A percentile compares a stretch with the other conserved stretches of the same genome.
phyloP scores from a whole-genome alignment of 2,888 invertebrate species.

The Chrysolina haemoptera region DNA sequence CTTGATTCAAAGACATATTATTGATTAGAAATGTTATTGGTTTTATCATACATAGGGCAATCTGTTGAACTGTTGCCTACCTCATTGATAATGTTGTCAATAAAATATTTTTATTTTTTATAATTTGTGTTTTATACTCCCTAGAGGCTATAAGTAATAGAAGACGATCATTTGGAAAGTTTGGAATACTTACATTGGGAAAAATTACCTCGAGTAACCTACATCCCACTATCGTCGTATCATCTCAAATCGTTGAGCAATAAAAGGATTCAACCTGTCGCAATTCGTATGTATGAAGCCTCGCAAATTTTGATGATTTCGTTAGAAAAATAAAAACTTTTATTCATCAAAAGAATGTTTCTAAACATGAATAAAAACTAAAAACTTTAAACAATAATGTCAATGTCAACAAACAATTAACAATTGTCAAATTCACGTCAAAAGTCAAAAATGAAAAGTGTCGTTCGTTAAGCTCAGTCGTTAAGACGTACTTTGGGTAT shows the following conservation, averaged over 20 bases:
- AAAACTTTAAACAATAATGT: slow-evolving; percentile 6
- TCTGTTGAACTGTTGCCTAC: too few relatives aligned
- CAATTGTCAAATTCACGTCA: slow-evolving; percentile 1
- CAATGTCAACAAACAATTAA: slow-evolving; percentile 11
- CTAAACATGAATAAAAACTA: slow-evolving; percentile 2
- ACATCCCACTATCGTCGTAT: neutral
- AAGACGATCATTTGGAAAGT: neutral
- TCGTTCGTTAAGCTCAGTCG: too few relatives aligned
- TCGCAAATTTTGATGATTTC: neutral
- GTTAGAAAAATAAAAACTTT: neutral
- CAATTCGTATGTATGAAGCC: neutral
- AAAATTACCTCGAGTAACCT: neutral
- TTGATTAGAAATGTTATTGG: too few relatives aligned
- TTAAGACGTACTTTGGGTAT: too few relatives aligned
- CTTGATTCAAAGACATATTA: too few relatives aligned
- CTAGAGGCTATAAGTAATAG: too few relatives aligned
- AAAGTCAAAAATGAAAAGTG: neutral
- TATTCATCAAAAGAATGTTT: slow-evolving; percentile 1
- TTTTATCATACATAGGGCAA: too few relatives aligned
- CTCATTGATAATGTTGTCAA: too few relatives aligned
- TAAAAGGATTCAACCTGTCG: neutral
- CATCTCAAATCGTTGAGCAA: neutral
- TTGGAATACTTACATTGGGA: neutral
- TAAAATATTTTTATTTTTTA: too few relatives aligned
- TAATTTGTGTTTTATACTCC: too few relatives aligned